phyloP scores from a whole-genome alignment of 2,888 invertebrate species.

The Rhyacophila evoluta region DNA sequence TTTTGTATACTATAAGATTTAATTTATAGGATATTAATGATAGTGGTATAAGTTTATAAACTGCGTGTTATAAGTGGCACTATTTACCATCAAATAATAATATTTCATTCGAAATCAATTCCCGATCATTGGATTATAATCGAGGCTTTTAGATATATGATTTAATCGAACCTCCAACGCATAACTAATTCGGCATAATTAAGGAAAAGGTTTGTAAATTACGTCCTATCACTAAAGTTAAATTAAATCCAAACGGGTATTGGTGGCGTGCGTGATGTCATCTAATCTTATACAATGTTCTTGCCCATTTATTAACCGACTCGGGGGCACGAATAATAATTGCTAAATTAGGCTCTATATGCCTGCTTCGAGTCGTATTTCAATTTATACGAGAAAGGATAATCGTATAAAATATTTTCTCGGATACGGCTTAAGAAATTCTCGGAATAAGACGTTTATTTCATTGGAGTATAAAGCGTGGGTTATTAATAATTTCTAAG shows the following conservation, averaged over 20 bases:
- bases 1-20: too few species aligned
- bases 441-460: background rate
- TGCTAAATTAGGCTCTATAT: background rate
- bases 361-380: background rate
- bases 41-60: too few species aligned
- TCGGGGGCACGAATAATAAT: background rate
- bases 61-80: too few species aligned
- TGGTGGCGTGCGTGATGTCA: slow-evolving; percentile 7
- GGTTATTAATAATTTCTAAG: too few species aligned
- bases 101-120: background rate
- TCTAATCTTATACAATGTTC: slow-evolving; percentile 18
- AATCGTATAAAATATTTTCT: background rate
- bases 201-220: slow-evolving; percentile 14
- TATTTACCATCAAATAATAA: too few species aligned
- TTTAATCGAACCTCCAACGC: slow-evolving; percentile 4
- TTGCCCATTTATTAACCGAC: slow-evolving; percentile 22
- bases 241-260: slow-evolving; percentile 12
- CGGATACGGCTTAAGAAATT: background rate
- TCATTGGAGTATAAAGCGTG: background rate
- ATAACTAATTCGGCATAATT: slow-evolving; percentile 13
- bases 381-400: background rate
- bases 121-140: background rate
- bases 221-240: slow-evolving; percentile 18
- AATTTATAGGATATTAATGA: too few species aligned
- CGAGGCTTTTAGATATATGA: background rate